These are phyloP conservation scores for Gisinianus flammeolus DNA, from an alignment of 2,888 invertebrate genomes.

Conservation along the genomic window DNA sequence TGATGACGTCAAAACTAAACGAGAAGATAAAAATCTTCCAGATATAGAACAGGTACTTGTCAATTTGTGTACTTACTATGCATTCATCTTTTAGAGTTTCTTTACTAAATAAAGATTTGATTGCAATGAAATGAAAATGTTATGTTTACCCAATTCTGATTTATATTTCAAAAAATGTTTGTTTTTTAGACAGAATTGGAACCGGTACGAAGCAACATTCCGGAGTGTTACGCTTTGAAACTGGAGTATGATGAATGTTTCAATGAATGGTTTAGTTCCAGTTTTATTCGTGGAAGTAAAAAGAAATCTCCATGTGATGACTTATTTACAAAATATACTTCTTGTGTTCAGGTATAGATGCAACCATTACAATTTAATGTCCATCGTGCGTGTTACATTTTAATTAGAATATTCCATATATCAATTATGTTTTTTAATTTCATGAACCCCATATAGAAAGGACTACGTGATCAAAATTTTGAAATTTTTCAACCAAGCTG, in stretches of 20 bases:
- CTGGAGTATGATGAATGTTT: slow-evolving; percentile 36
- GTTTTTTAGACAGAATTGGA: slow-evolving; percentile 10
- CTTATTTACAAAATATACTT: slow-evolving; percentile 26
- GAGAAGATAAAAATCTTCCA: not conserved
- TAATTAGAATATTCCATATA: too few species aligned
- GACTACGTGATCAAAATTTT: slow-evolving; percentile 1
- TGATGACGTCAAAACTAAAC: not conserved
- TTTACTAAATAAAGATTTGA: not conserved
- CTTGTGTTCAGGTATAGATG: slow-evolving; percentile 41
- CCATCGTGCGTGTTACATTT: too few species aligned
- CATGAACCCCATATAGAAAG: slow-evolving; percentile 16
- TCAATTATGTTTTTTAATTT: too few species aligned
- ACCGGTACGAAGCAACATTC: slow-evolving; percentile 6
- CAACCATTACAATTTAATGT: not conserved
- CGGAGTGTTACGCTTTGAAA: slow-evolving; percentile 35
- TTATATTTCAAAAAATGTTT: too few species aligned
- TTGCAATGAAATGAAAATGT: too few species aligned
- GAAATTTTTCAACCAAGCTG: not conserved
- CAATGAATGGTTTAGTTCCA: slow-evolving; percentile 27
- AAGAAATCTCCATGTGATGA: slow-evolving; percentile 14
- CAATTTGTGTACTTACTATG: not conserved
- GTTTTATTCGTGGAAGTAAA: slow-evolving; percentile 20
- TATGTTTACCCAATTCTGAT: too few species aligned
- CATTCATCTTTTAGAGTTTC: not conserved
- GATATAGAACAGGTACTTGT: slow-evolving; percentile 12